Base-by-base conservation (phyloP, 53 echinoderm and acorn worm species). In the Stichopus horrens region DNA sequence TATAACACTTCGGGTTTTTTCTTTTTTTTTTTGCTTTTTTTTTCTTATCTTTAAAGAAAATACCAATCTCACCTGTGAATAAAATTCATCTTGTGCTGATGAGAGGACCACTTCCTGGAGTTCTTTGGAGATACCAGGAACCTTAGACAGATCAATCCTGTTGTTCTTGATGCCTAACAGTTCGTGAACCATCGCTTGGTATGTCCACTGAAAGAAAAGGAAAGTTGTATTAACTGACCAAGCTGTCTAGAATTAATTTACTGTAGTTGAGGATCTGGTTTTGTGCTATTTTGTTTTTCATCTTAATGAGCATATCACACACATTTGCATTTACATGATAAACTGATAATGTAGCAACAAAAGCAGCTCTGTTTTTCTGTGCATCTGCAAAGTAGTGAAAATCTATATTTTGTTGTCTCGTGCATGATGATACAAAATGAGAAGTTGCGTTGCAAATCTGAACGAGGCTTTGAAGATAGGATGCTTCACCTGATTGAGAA, bases 171-270 rank as follows among this genome's bases (percentile, higher is more conserved):
- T 95, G 53, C 92, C 93, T 14, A 95, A 90, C 8, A 99, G 78
- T 65, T 99, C 99, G 88, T 99, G 98, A 56, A 99, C 99, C 99
- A 99, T 99, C 55, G 99, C 99, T 71, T 99, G 96, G 79, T 96
- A 99, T 18, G 99, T 99, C 99, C 99, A 99, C 99, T 99, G 88
- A 7, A 55, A 22, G 86, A 59, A 77, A 20, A 86, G 66, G 66
- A 65, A 54, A 76, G 77, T 37, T 37, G 37, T 37, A 37, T 37
- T 37, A 37, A 37, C 37, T 37, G 37, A 37, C 37, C 37, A 37
- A 37, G 37, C 37, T 1, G 2, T 37, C 37, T 37, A 37, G 37
- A 37, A 37, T 37, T 37, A 37, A 37, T 37, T 37, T 37, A 37
- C 37, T 37, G 37, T 37, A 37, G 37, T 37, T 37, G 37, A 37